phyloP scores from a whole-genome alignment of 92 coral and sea anemone genomes.

The Phymanthus crucifer region DNA sequence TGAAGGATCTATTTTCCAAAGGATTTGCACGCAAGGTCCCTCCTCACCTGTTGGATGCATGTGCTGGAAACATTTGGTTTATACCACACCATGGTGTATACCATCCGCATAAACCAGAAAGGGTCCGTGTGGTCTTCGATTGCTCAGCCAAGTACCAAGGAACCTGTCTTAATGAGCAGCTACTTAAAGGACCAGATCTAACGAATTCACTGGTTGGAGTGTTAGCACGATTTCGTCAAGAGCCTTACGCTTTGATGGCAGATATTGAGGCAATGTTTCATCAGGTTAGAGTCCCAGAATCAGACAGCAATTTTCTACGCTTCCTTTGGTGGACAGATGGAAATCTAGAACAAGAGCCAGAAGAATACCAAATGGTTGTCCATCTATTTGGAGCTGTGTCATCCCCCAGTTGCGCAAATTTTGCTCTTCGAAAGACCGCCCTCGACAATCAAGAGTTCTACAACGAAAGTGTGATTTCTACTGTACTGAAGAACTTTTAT shows the following conservation, averaged over 20 bases:
- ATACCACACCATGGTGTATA: background rate
- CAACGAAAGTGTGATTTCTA: background rate
- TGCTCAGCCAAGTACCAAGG: conserved; percentile 43
- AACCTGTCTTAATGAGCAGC: conserved; percentile 27
- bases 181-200: conserved; percentile 44
- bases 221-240: conserved; percentile 48
- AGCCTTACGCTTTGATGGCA: conserved; percentile 40
- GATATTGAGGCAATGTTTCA: conserved; percentile 56
- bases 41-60: background rate
- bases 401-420: conserved; percentile 49
- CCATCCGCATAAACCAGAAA: background rate
- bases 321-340: conserved; percentile 53
- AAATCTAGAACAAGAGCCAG: conserved; percentile 20
- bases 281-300: conserved; percentile 28
- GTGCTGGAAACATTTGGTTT: background rate
- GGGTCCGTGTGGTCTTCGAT: too few relatives aligned
- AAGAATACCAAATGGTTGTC: conserved; percentile 40
- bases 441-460: conserved; percentile 25
- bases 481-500: conserved; percentile 37
- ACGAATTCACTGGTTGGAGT: conserved; percentile 45
- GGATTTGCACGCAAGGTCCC: conserved; percentile 37
- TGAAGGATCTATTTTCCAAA: conserved; percentile 33
- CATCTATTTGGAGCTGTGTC: conserved; percentile 48
- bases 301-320: conserved; percentile 40
- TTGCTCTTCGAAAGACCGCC: conserved; percentile 34